These are phyloP conservation scores for Brachylomia viminalis DNA, from an alignment of 2,888 invertebrate species.

Conservation along the genomic window DNA sequence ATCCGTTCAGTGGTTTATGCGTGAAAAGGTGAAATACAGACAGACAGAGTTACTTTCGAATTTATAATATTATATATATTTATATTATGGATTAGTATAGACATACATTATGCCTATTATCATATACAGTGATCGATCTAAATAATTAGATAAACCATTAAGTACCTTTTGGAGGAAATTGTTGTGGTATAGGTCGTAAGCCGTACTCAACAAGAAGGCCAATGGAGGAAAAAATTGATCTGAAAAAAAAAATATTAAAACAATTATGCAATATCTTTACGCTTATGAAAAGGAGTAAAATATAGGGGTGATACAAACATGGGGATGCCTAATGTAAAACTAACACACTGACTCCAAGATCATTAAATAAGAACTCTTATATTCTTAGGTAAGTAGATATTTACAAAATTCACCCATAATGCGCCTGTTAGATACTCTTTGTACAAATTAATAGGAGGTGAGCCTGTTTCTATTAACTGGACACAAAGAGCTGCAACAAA, in stretches of 20 bases:
- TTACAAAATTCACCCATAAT: too few relatives aligned
- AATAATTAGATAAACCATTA: constrained; percentile 26
- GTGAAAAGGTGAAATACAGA: too few relatives aligned
- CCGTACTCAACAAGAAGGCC: constrained; percentile 74
- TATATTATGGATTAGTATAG: too few relatives aligned
- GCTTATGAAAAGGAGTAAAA: neutral
- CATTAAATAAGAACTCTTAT: neutral
- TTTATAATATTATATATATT: too few relatives aligned
- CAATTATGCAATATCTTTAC: neutral
- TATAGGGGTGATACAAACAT: neutral
- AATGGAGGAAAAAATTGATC: constrained; percentile 71
- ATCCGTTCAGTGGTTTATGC: too few relatives aligned
- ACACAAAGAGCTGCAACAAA: too few relatives aligned
- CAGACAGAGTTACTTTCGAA: too few relatives aligned
- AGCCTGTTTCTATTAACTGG: too few relatives aligned
- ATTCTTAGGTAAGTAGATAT: too few relatives aligned
- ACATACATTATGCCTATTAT: neutral
- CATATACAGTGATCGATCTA: neutral
- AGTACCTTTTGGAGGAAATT: constrained; percentile 64
- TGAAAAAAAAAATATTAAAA: constrained; percentile 65
- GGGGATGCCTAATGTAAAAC: too few relatives aligned
- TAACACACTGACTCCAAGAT: neutral
- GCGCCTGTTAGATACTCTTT: too few relatives aligned
- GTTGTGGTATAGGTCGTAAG: constrained; percentile 69
- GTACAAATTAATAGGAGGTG: too few relatives aligned